Percentiles rank a stretch among this genome's conserved stretches.
Evolutionary conservation across 2,113 vertebrate species (phyloP).

Genomic region (Oncorhynchus tshawytscha): DNA sequence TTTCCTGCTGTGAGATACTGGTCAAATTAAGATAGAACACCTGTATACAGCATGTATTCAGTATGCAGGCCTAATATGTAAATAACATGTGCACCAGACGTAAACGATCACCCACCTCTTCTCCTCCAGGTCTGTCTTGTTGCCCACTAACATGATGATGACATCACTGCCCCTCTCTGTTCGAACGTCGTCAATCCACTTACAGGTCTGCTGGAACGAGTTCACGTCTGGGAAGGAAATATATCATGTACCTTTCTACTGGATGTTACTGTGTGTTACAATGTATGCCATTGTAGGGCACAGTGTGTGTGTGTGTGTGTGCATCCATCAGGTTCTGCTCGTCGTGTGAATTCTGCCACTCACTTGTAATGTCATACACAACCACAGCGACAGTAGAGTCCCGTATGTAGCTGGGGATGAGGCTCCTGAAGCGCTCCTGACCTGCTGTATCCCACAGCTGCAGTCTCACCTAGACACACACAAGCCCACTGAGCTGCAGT

Average conservation of each 20-base stretch:
- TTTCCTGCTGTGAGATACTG: too few relatives aligned
- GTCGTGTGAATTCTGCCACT: not conserved
- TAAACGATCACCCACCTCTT: constrained; percentile 62
- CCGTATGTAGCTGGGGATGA: constrained; percentile 72
- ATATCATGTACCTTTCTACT: not conserved
- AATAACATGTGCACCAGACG: too few relatives aligned
- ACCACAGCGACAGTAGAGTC: constrained; percentile 74
- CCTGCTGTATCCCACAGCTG: constrained; percentile 73
- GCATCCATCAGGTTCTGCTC: not conserved
- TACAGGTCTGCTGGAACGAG: constrained; percentile 91
- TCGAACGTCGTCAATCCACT: constrained; percentile 90
- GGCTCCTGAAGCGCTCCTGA: constrained; percentile 72
- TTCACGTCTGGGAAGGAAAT: constrained; percentile 79
- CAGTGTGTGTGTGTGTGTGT: not conserved
- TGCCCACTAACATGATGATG: constrained; percentile 79
- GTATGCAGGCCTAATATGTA: too few relatives aligned
- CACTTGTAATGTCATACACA: constrained; percentile 73
- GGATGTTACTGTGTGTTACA: too few relatives aligned
- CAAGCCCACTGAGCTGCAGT: constrained; percentile 26
- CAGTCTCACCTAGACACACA: constrained; percentile 57
- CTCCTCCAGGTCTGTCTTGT: constrained; percentile 80
- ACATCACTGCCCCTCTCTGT: constrained; percentile 80
- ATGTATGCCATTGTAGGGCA: not conserved
- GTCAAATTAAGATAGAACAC: too few relatives aligned
- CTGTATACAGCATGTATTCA: too few relatives aligned